A percentile compares a stretch with the other conserved stretches of the same genome.
Conservation (phyloP, 2,113 vertebrate genomes). For the Burhinus oedicnemus region DNA sequence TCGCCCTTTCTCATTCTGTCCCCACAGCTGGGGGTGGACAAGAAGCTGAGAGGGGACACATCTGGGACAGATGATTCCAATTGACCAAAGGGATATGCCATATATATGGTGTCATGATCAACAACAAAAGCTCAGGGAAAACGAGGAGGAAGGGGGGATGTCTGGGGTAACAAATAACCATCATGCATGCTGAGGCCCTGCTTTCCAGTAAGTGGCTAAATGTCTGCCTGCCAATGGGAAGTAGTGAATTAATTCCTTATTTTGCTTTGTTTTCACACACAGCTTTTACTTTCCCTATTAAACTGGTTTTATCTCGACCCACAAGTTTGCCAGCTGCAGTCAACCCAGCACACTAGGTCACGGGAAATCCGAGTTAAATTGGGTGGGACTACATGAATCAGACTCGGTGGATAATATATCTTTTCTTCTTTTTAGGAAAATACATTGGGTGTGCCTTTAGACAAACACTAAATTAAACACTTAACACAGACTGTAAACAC, state of each 20-base stretch:
- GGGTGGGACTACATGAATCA: not conserved
- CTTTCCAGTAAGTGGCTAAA: not conserved
- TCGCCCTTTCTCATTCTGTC: not conserved
- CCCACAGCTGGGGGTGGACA: not conserved
- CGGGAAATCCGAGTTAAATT: not conserved
- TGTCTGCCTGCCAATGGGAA: not conserved
- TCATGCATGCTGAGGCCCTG: not conserved
- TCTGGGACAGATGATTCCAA: not conserved
- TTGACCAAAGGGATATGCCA: not conserved
- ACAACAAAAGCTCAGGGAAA: not conserved
- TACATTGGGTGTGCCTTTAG: not conserved
- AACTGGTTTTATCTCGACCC: not conserved
- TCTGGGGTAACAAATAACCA: not conserved
- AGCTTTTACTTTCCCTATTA: not conserved
- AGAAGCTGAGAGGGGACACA: not conserved
- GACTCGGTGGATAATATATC: not conserved
- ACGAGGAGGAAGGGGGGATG: not conserved
- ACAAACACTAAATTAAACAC: not conserved
- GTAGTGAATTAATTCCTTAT: not conserved
- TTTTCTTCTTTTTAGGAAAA: not conserved
- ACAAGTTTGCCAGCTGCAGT: not conserved
- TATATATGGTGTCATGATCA: accelerated
- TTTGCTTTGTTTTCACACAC: not conserved
- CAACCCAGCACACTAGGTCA: not conserved
- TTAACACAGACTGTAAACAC: not conserved